Base-by-base conservation (phyloP, 2,888 invertebrate genomes). In the Lithosia quadra region DNA sequence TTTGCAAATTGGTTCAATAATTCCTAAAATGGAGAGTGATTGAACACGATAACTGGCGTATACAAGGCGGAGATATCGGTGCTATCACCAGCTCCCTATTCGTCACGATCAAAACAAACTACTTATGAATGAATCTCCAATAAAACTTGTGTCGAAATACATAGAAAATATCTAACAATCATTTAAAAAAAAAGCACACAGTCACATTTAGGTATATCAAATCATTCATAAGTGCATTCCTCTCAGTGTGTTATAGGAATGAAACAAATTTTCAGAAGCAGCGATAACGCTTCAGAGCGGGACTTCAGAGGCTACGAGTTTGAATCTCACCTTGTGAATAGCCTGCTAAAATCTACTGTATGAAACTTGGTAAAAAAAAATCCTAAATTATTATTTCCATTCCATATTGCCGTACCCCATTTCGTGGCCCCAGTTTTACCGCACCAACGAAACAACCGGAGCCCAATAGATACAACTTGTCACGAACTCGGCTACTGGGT, bases 401-500 rank as follows among this genome's bases (percentile, higher is more conserved):
- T 84, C 75, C 84, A 81, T 81, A 77, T 81, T 78, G 56, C 67
- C 62, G 63, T 65, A 66, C 76, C 72, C 68, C 74, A 75, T 73
- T 73, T 62, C 61, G 65, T 74, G 67, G 69, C 71, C 78, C 69
- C 75, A 78, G 39, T 70, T 72, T 71, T 73, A 62, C 69, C 73
- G 63, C 63, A 64, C 76, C 77, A 78, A 28, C 65, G 69, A 73
- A 81, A 53, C 77, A 78, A 82, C 80, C 85, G 84, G 77, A 74
- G 81, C 76, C 84, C 85, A 81, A 88, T 85, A 87, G 86, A 87
- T 77, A 85, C 78, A 84, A 88, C 80, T 86, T 88, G 90, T 90
- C 91, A 90, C 89, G 88, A 92, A 92, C 88, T 86, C 90, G 90
- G 91, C 87, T 84, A 92, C 86, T 92, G 85, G 93, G 93, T 92